These are phyloP conservation scores for Malurus melanocephalus DNA, from an alignment of 2,113 vertebrate species.

Conservation along the genomic window DNA sequence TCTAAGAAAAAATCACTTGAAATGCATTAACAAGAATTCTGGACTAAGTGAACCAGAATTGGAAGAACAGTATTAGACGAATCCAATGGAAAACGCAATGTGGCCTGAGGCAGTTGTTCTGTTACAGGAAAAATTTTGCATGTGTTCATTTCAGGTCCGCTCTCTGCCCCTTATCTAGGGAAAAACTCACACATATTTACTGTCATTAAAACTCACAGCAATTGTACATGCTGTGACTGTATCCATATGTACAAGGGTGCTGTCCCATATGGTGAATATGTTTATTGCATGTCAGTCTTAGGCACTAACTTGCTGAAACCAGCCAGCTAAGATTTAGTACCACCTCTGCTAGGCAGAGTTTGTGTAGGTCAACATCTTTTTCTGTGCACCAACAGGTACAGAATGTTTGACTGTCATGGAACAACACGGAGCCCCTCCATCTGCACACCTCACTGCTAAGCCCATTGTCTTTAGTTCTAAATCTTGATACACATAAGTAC, in stretches of 20 bases:
- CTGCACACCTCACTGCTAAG: not conserved
- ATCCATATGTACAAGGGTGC: not conserved
- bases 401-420: not conserved
- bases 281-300: not conserved
- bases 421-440: not conserved
- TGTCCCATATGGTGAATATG: not conserved
- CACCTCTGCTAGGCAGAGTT: not conserved
- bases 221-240: not conserved
- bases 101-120: not conserved
- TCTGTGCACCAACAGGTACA: rapidly evolving
- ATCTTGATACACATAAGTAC: not conserved
- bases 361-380: not conserved
- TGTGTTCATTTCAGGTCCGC: not conserved
- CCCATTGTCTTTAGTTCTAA: not conserved
- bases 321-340: not conserved
- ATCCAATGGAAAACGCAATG: not conserved
- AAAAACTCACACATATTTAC: not conserved
- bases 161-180: not conserved
- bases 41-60: not conserved
- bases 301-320: not conserved
- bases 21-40: not conserved
- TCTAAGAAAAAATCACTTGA: slow-evolving; percentile 8
- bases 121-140: not conserved
- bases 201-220: not conserved
- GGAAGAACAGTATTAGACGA: not conserved